Conservation (phyloP, 23 tunicate genomes). For the Botrylloides violaceus region DNA sequence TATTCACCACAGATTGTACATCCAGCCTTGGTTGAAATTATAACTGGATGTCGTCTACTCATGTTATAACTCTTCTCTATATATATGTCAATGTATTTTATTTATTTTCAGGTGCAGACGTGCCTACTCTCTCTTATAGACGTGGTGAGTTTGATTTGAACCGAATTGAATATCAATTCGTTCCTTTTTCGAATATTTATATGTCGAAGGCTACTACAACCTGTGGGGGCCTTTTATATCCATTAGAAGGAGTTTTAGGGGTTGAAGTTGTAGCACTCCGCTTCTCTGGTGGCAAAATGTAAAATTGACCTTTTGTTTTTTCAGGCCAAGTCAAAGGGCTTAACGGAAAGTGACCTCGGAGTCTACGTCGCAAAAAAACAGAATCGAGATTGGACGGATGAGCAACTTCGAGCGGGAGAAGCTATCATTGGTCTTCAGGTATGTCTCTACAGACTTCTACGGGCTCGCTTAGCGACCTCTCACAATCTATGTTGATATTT, state of each 20-base stretch:
- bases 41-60: background rate
- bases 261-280: too few relatives aligned
- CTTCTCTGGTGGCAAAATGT: too few relatives aligned
- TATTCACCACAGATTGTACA: too few relatives aligned
- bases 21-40: background rate
- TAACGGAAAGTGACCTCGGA: constrained; percentile 62
- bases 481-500: too few relatives aligned
- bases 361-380: constrained; percentile 59
- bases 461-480: background rate
- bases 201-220: too few relatives aligned
- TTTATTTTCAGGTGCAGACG: constrained; percentile 35
- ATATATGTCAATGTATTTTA: too few relatives aligned
- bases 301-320: too few relatives aligned
- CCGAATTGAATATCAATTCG: too few relatives aligned
- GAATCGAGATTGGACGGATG: constrained; percentile 54
- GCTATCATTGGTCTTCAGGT: constrained; percentile 72
- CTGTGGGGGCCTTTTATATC: too few relatives aligned
- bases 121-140: constrained; percentile 48
- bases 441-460: background rate
- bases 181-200: too few relatives aligned
- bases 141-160: constrained; percentile 31
- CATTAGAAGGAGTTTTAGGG: too few relatives aligned
- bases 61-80: background rate
- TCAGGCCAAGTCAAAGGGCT: constrained; percentile 62
- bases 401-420: constrained; percentile 63